Evolutionary conservation across 2,888 invertebrate genomes (phyloP).

Genomic region (Andrena marginata): DNA sequence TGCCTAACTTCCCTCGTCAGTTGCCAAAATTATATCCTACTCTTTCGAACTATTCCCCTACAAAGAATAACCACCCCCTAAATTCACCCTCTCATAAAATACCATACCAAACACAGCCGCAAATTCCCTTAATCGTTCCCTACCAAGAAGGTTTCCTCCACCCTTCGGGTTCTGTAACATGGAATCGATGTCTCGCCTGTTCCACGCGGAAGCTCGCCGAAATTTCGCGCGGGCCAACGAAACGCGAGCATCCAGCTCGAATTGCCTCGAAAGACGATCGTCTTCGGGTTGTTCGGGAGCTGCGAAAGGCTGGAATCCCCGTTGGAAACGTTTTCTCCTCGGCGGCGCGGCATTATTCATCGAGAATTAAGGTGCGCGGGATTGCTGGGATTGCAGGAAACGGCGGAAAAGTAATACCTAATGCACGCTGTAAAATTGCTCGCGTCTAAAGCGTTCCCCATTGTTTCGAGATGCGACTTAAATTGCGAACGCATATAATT

Average conservation of each 20-base stretch:
- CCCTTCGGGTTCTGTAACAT: too few species aligned
- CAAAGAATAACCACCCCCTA: too few species aligned
- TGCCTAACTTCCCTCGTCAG: too few species aligned
- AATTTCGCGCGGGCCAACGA: too few species aligned
- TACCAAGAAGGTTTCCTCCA: too few species aligned
- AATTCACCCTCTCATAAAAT: too few species aligned
- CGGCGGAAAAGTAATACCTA: slow-evolving; percentile 20
- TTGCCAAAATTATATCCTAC: too few species aligned
- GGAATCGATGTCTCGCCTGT: too few species aligned
- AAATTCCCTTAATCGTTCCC: too few species aligned
- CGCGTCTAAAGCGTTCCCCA: slow-evolving; percentile 19
- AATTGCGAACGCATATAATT: slow-evolving; percentile 51
- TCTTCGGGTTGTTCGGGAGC: background rate
- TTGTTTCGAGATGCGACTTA: slow-evolving; percentile 43
- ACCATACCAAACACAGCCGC: too few species aligned
- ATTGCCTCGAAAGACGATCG: background rate
- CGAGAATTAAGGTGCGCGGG: slow-evolving; percentile 28
- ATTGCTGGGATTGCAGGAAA: slow-evolving; percentile 32
- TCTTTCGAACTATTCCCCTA: too few species aligned
- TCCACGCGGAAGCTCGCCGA: too few species aligned
- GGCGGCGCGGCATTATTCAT: slow-evolving; percentile 33
- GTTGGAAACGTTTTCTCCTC: slow-evolving; percentile 6
- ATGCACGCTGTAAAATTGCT: slow-evolving; percentile 21
- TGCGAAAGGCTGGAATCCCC: slow-evolving; percentile 18
- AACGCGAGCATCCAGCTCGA: background rate